Evolutionary conservation across 2,113 vertebrate species (phyloP).

Genomic region (Anthoscopus minutus): DNA sequence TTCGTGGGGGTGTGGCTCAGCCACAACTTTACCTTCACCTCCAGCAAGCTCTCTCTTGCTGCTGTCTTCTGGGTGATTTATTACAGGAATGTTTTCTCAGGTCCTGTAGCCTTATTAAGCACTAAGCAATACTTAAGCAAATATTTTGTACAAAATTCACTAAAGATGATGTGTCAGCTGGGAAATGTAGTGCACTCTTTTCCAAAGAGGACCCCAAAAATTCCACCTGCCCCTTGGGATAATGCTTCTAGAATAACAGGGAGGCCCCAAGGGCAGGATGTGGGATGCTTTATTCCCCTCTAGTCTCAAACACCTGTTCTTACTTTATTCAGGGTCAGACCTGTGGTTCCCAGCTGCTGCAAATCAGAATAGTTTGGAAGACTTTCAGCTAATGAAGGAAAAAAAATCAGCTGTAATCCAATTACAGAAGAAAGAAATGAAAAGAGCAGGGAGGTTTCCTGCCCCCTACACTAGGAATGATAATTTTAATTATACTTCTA

Average conservation of each 20-base stretch:
- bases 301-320: background rate
- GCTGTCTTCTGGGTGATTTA: background rate
- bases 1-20: rapidly evolving
- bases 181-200: background rate
- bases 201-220: background rate
- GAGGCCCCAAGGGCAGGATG: rapidly evolving
- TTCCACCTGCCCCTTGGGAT: background rate
- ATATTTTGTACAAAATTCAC: background rate
- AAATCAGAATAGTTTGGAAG: background rate
- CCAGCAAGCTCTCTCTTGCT: background rate
- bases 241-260: background rate
- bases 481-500: background rate
- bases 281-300: background rate
- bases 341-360: background rate
- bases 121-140: background rate
- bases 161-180: background rate
- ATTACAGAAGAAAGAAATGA: background rate
- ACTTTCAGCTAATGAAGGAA: background rate
- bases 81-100: background rate
- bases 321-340: background rate
- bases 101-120: background rate
- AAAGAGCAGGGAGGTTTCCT: background rate
- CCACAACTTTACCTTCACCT: background rate
- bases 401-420: background rate
- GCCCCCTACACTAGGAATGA: background rate